Evolutionary conservation across 1,140 invertebrate species (phyloP).

Genomic region (Acromyrmex heyeri): DNA sequence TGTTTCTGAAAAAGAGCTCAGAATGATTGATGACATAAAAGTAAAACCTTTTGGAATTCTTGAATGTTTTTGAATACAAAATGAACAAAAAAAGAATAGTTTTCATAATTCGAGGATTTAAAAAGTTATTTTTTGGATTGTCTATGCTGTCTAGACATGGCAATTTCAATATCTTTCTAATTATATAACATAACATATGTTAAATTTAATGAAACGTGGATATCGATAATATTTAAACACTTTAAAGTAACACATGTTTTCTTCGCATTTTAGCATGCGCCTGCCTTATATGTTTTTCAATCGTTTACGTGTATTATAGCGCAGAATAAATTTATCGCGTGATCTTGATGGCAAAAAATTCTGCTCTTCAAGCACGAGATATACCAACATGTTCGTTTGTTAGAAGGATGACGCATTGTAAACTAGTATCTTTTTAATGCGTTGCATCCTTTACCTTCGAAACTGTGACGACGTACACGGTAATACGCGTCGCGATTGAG

Average conservation of each 20-base stretch:
- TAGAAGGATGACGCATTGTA: slow-evolving; percentile 35
- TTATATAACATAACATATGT: background rate
- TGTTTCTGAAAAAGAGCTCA: too few relatives aligned
- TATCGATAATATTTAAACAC: background rate
- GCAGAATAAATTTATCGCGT: background rate
- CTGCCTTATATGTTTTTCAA: background rate
- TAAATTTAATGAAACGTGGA: background rate
- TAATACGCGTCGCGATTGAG: slow-evolving; percentile 58
- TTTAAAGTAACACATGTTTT: background rate
- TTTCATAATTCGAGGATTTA: too few relatives aligned
- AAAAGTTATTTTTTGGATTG: too few relatives aligned
- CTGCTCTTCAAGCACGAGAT: background rate
- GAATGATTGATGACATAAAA: too few relatives aligned
- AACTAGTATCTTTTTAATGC: slow-evolving; percentile 33
- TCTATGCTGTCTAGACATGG: background rate
- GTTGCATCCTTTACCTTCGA: slow-evolving; percentile 27
- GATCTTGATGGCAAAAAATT: background rate
- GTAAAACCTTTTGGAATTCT: too few relatives aligned
- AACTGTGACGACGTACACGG: background rate
- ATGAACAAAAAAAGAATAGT: too few relatives aligned
- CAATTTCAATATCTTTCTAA: background rate
- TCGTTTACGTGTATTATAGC: background rate
- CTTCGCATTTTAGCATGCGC: background rate
- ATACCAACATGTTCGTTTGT: background rate
- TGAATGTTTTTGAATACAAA: too few relatives aligned